Conservation (phyloP, 2,888 invertebrate species). For the Falcaria lacertinaria region DNA sequence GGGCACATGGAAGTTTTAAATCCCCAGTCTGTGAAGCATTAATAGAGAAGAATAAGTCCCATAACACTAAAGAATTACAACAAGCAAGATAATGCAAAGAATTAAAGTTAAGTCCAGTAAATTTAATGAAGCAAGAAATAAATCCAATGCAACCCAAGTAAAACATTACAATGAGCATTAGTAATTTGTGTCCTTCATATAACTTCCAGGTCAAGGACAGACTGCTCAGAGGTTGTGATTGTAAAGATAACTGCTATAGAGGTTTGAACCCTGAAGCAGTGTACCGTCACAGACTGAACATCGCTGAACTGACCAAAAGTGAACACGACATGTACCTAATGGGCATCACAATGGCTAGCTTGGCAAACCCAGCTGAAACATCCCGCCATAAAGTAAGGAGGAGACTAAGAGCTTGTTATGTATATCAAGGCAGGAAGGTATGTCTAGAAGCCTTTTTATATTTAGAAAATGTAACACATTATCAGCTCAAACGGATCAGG, state of each 20-base stretch:
- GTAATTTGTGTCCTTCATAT: constrained; percentile 5
- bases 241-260: constrained; percentile 87
- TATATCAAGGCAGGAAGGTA: constrained; percentile 87
- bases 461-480: constrained; percentile 88
- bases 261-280: constrained; percentile 87
- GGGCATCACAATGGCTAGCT: constrained; percentile 91
- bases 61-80: too few relatives aligned
- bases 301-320: constrained; percentile 88
- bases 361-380: constrained; percentile 86
- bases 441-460: constrained; percentile 89
- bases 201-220: constrained; percentile 82
- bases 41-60: too few relatives aligned
- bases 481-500: constrained; percentile 87
- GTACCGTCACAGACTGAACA: constrained; percentile 87
- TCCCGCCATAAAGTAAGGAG: constrained; percentile 86
- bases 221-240: constrained; percentile 86
- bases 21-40: too few relatives aligned
- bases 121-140: too few relatives aligned
- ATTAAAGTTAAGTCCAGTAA: too few relatives aligned
- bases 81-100: too few relatives aligned
- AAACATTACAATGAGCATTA: neutral
- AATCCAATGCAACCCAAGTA: too few relatives aligned
- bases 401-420: constrained; percentile 86
- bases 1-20: too few relatives aligned
- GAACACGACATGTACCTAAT: constrained; percentile 92